Percentiles rank a stretch among this genome's conserved stretches.
These are phyloP conservation scores for Pungitius pungitius DNA, from an alignment of 2,113 vertebrate species.

Conservation along the genomic window DNA sequence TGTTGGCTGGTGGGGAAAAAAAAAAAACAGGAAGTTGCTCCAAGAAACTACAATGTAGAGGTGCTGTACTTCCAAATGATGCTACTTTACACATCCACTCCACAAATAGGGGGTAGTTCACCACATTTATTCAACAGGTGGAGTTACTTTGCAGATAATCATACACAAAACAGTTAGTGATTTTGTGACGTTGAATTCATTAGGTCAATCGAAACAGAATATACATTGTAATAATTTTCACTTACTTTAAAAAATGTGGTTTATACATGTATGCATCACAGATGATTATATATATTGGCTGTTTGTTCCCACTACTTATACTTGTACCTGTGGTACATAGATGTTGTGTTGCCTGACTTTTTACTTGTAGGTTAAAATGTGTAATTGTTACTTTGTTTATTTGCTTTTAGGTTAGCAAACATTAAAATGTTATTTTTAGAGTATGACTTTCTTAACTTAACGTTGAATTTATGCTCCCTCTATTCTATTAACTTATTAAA, in stretches of 20 bases:
- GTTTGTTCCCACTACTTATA: background rate
- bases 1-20: slow-evolving; percentile 78
- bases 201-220: background rate
- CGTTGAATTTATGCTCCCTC: background rate
- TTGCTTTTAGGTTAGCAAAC: background rate
- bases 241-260: background rate
- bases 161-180: background rate
- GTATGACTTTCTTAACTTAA: background rate
- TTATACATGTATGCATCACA: background rate
- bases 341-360: background rate
- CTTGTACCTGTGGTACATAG: background rate
- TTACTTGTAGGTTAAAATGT: background rate
- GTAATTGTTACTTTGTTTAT: background rate
- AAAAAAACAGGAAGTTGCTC: background rate
- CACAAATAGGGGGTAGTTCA: background rate
- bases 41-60: background rate
- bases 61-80: background rate
- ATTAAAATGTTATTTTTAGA: background rate
- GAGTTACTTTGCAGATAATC: background rate
- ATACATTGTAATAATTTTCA: background rate
- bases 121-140: background rate
- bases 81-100: background rate
- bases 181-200: background rate
- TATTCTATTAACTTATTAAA: background rate
- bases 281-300: background rate